phyloP scores from a whole-genome alignment of 2,797 vertebrate species.

The Oreortyx pictus region DNA sequence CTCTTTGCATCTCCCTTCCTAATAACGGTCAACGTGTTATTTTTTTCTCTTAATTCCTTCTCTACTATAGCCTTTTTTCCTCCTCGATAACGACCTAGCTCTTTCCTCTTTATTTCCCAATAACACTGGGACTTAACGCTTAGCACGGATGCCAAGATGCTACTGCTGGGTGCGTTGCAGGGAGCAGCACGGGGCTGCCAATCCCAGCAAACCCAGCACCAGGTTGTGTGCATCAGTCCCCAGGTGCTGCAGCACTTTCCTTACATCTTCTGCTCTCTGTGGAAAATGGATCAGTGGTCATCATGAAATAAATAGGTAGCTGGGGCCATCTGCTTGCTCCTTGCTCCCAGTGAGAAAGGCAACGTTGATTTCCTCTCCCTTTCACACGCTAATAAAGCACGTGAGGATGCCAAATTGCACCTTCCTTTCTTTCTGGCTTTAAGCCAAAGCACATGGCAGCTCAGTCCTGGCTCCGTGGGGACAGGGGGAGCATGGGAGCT shows the following conservation, averaged over 20 bases:
- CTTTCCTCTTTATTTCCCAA: constrained; percentile 9
- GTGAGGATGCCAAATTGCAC: constrained; percentile 62
- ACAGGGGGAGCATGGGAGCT: background rate
- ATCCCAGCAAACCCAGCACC: too few species aligned
- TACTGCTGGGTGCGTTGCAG: background rate
- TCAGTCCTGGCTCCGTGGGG: background rate
- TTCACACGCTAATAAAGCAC: constrained; percentile 62
- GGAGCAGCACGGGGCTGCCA: too few species aligned
- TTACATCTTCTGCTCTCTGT: background rate
- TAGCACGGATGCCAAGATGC: background rate
- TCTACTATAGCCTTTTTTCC: constrained; percentile 36
- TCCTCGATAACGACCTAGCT: background rate
- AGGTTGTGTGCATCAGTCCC: background rate
- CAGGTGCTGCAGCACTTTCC: constrained; percentile 23
- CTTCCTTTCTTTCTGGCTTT: constrained; percentile 44
- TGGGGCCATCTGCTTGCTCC: background rate
- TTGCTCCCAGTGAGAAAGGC: constrained; percentile 30
- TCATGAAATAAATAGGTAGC: background rate
- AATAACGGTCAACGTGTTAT: constrained; percentile 78
- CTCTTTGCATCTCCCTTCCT: constrained; percentile 74
- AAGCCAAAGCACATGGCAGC: constrained; percentile 54
- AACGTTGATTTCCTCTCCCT: background rate
- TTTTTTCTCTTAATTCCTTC: constrained; percentile 59
- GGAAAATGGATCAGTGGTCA: background rate
- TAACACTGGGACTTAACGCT: constrained; percentile 13